A percentile compares a stretch with the other conserved stretches of the same genome.
These are phyloP conservation scores for Lepus europaeus DNA, from an alignment of 2,113 vertebrate species.

Conservation along the genomic window DNA sequence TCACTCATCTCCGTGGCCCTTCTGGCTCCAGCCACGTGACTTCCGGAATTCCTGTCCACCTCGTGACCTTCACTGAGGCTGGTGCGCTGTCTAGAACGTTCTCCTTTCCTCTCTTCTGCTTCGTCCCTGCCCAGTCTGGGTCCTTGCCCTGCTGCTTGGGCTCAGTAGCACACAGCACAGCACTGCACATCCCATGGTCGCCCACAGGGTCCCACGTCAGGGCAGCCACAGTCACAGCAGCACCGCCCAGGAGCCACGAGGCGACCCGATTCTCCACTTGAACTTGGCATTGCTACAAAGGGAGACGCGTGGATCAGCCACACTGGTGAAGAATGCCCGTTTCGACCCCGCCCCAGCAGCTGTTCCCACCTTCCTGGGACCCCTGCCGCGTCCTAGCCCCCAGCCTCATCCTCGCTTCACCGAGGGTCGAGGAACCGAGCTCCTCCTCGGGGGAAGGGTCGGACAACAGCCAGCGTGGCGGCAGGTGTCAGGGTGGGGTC, in stretches of 20 bases:
- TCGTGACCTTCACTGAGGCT: neutral
- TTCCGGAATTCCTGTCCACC: neutral
- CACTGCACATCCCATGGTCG: fast-evolving
- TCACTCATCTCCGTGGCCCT: neutral
- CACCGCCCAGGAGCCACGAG: neutral
- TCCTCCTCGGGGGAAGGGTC: neutral
- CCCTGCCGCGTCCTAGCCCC: neutral
- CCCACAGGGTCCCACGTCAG: neutral
- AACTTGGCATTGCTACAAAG: neutral
- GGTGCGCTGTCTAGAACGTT: neutral
- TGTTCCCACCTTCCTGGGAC: neutral
- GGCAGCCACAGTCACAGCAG: too few relatives aligned
- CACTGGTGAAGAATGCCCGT: fast-evolving
- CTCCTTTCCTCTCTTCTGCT: neutral
- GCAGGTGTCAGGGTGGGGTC: too few relatives aligned
- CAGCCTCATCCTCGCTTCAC: neutral
- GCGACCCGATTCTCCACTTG: neutral
- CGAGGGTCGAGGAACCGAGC: neutral
- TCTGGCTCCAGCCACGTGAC: too few relatives aligned
- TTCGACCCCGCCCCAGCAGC: neutral
- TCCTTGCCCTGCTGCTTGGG: neutral
- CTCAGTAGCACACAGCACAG: too few relatives aligned
- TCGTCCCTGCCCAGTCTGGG: neutral
- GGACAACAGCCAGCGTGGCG: too few relatives aligned
- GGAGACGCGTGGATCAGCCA: neutral